Conservation (phyloP, 2,113 vertebrate genomes). For the Bungarus multicinctus region DNA sequence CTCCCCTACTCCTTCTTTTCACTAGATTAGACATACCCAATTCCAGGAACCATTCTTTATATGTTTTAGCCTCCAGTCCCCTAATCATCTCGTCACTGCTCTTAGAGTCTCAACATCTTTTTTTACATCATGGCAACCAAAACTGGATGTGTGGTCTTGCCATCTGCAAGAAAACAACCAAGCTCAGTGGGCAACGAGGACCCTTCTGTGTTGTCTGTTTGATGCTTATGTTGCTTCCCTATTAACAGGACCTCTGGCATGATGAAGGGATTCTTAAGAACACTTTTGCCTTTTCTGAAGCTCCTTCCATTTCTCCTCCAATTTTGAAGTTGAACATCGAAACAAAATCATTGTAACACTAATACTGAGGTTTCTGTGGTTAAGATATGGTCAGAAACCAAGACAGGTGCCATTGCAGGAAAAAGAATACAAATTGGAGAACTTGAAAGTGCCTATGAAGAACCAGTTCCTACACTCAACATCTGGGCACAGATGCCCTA, state of each 20-base stretch:
- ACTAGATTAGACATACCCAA: not conserved
- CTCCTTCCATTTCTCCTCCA: not conserved
- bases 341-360: constrained; percentile 25
- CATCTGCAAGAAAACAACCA: not conserved
- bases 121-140: not conserved
- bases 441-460: constrained; percentile 17
- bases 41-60: not conserved
- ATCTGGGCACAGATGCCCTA: rapidly evolving
- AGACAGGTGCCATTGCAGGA: constrained; percentile 41
- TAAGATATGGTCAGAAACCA: not conserved
- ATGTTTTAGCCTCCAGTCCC: not conserved
- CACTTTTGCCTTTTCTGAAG: not conserved
- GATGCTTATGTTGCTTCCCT: not conserved
- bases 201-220: not conserved
- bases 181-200: not conserved
- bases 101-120: not conserved
- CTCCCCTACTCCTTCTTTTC: not conserved
- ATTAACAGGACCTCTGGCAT: not conserved
- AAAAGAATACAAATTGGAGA: rapidly evolving
- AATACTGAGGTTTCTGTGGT: constrained; percentile 53
- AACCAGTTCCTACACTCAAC: not conserved
- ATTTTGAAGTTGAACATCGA: not conserved
- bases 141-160: not conserved
- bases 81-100: not conserved
- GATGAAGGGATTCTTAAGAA: not conserved